A percentile compares a stretch with the other conserved stretches of the same genome.
These are phyloP conservation scores for Vireo altiloquus DNA, from an alignment of 2,113 vertebrate species.

Conservation along the genomic window DNA sequence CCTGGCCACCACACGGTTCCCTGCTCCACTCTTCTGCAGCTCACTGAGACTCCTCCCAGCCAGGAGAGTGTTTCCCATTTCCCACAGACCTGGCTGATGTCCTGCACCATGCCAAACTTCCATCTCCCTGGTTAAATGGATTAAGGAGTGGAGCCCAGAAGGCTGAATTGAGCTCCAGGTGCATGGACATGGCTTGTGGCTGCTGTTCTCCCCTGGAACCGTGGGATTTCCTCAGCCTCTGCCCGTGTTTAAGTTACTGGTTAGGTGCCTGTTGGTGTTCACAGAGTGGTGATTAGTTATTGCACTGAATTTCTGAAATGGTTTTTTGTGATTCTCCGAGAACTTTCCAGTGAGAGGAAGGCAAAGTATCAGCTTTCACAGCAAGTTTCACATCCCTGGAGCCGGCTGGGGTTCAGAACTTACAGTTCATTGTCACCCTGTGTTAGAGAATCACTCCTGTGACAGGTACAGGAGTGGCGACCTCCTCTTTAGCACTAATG, in stretches of 20 bases:
- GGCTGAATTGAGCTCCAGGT: neutral
- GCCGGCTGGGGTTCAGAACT: neutral
- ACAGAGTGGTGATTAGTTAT: neutral
- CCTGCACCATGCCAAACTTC: neutral
- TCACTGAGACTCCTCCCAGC: neutral
- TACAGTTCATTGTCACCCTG: neutral
- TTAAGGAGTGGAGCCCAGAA: neutral
- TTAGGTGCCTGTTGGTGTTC: neutral
- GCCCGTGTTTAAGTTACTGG: neutral
- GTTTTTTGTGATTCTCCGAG: neutral
- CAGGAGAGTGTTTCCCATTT: neutral
- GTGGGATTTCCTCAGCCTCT: neutral
- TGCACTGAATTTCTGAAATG: neutral
- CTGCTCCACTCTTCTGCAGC: neutral
- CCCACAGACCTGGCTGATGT: neutral
- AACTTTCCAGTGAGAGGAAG: neutral
- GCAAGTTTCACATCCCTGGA: neutral
- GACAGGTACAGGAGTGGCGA: neutral
- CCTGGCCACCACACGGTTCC: rapidly evolving
- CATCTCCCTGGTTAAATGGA: neutral
- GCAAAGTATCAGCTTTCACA: neutral
- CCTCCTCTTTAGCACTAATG: neutral
- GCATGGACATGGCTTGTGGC: neutral
- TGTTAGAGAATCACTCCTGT: neutral
- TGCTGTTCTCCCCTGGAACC: neutral